These are phyloP conservation scores for Diplosoma virens DNA, from an alignment of 23 tunicate species.

Conservation along the genomic window DNA sequence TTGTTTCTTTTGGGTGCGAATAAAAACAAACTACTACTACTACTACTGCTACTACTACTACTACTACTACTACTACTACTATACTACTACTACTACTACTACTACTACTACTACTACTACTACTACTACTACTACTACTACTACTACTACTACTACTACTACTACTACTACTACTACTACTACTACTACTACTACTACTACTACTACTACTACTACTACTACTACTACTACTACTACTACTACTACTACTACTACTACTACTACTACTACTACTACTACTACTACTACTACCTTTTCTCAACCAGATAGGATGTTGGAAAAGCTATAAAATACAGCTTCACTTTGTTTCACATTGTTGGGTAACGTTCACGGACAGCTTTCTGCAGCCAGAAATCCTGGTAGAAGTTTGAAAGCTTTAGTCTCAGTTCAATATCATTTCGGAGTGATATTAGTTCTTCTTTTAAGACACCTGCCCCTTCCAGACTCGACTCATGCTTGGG, in stretches of 20 bases:
- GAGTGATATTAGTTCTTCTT: no score
- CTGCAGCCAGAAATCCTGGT: no score
- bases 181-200: background rate
- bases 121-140: background rate
- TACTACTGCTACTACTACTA: background rate
- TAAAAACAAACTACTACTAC: no score
- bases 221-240: background rate
- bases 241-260: background rate
- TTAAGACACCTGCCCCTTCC: no score
- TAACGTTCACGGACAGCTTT: no score
- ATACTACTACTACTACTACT: background rate
- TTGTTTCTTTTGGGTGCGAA: no score
- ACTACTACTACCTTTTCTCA: background rate
- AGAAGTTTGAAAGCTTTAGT: no score
- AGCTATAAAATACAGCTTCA: no score
- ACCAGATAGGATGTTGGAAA: no score
- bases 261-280: background rate
- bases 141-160: background rate
- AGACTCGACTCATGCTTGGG: no score
- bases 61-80: background rate
- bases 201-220: background rate
- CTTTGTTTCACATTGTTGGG: no score
- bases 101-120: background rate
- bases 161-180: background rate
- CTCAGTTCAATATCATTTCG: no score